Conservation (phyloP, 2,888 invertebrate species). For the Ochropleura plecta region DNA sequence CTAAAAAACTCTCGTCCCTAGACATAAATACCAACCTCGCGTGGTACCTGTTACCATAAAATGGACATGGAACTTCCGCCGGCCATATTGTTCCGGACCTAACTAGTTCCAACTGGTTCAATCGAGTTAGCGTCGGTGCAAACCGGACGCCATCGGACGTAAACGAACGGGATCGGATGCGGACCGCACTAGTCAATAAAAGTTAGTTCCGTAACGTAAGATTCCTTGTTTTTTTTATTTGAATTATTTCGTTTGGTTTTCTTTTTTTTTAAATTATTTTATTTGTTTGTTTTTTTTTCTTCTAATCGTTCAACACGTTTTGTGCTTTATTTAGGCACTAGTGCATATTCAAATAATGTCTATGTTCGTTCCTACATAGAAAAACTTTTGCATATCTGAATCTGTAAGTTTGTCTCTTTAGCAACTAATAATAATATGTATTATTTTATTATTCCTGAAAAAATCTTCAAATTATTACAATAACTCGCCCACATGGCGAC, state of each 20-base stretch:
- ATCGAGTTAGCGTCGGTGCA: slow-evolving; percentile 68
- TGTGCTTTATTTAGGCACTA: not conserved
- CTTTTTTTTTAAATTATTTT: slow-evolving; percentile 18
- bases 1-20: not conserved
- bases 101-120: slow-evolving; percentile 76
- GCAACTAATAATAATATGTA: too few relatives aligned
- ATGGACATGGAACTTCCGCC: slow-evolving; percentile 51
- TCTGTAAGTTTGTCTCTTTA: too few relatives aligned
- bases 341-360: too few relatives aligned
- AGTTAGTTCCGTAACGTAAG: slow-evolving; percentile 52
- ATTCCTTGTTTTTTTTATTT: slow-evolving; percentile 51
- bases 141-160: slow-evolving; percentile 59
- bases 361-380: too few relatives aligned
- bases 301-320: not conserved
- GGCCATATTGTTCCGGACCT: slow-evolving; percentile 66
- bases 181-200: slow-evolving; percentile 43
- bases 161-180: slow-evolving; percentile 41
- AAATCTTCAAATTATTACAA: too few relatives aligned
- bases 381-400: too few relatives aligned
- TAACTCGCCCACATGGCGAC: too few relatives aligned
- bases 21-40: slow-evolving; percentile 20
- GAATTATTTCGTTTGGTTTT: slow-evolving; percentile 40
- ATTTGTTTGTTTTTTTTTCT: slow-evolving; percentile 3
- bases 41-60: slow-evolving; percentile 55
- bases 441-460: too few relatives aligned